A percentile compares a stretch with the other conserved stretches of the same genome.
Conservation (phyloP, 2,797 vertebrate genomes). For the Ciconia nigra region DNA sequence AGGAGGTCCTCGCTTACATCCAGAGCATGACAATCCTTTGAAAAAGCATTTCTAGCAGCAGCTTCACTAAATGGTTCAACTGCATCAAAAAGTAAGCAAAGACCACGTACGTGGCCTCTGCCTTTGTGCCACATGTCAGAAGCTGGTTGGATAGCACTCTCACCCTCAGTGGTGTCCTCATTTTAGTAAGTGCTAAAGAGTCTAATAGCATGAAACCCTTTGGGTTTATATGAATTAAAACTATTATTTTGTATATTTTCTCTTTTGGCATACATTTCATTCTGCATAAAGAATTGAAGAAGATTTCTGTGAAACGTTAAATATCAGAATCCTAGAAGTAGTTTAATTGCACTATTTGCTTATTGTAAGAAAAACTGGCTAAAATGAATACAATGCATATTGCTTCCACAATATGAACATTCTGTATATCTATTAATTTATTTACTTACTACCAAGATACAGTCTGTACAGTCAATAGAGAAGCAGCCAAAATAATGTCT, state of each 20-base stretch:
- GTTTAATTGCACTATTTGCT: not conserved
- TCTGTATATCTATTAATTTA: not conserved
- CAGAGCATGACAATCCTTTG: not conserved
- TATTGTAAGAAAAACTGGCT: not conserved
- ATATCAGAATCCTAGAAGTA: not conserved
- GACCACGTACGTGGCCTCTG: not conserved
- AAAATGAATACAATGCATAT: not conserved
- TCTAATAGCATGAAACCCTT: not conserved
- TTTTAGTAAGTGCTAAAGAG: not conserved
- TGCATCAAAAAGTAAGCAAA: not conserved
- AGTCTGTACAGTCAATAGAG: not conserved
- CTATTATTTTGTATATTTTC: not conserved
- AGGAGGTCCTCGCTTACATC: not conserved
- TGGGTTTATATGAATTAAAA: not conserved
- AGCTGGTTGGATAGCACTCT: not conserved
- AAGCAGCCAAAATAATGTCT: slow-evolving; percentile 3
- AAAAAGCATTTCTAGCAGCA: not conserved
- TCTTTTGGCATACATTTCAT: not conserved
- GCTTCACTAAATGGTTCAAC: not conserved
- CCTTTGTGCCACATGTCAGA: not conserved
- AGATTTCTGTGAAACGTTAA: not conserved
- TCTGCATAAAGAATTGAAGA: not conserved
- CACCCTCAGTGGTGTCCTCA: not conserved
- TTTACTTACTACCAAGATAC: not conserved
- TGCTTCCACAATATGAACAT: not conserved